Evolutionary conservation across 92 coral and sea anemone genomes (phyloP).

Genomic region (Palythoa caribaeorum): DNA sequence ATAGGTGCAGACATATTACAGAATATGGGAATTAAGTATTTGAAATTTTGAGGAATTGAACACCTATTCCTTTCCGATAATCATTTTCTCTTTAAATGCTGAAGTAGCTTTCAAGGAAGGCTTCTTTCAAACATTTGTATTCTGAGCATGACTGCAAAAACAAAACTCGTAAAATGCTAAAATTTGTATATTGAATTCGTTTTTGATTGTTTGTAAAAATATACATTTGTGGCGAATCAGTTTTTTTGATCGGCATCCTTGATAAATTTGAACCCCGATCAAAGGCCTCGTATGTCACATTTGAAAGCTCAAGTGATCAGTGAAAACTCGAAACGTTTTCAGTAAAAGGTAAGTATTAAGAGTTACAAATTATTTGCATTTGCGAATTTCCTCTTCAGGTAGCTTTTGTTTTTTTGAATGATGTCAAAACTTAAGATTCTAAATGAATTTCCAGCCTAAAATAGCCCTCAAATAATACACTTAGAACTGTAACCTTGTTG

Average conservation of each 20-base stretch:
- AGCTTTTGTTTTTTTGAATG: neutral
- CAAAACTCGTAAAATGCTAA: neutral
- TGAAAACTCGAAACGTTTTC: slow-evolving; percentile 13
- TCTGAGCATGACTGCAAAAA: neutral
- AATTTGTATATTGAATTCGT: neutral
- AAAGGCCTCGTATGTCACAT: neutral
- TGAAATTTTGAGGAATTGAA: neutral
- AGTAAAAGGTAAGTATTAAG: slow-evolving; percentile 1
- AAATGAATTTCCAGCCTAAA: neutral
- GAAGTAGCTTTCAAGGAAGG: neutral
- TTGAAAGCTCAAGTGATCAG: slow-evolving; percentile 18
- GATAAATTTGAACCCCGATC: neutral
- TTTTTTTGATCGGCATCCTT: neutral
- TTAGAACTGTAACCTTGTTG: neutral
- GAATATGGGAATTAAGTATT: neutral
- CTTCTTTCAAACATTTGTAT: slow-evolving; percentile 9
- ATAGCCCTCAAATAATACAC: neutral
- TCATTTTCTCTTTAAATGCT: neutral
- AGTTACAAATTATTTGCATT: neutral
- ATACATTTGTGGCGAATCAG: neutral
- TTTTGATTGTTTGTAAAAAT: slow-evolving; percentile 19
- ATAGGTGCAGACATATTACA: too few species aligned
- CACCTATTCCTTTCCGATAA: too few species aligned
- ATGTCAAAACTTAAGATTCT: neutral
- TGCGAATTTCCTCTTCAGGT: neutral